These are phyloP conservation scores for Acronicta aceris DNA, from an alignment of 2,888 invertebrate species.

Conservation along the genomic window DNA sequence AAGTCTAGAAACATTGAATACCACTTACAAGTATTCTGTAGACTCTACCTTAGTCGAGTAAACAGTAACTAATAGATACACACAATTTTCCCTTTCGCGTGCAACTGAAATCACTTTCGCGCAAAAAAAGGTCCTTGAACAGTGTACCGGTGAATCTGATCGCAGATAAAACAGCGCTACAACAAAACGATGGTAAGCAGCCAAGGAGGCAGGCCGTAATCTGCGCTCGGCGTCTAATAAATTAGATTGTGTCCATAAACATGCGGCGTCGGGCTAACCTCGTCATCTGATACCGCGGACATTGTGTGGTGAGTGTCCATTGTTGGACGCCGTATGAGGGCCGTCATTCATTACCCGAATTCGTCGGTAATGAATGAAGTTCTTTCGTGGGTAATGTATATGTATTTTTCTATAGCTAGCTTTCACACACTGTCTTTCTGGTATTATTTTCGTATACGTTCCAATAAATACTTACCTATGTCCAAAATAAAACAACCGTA, in stretches of 20 bases:
- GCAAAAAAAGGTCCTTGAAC: slow-evolving; percentile 45
- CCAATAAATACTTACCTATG: not conserved
- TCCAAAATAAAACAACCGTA: too few relatives aligned
- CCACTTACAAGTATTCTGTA: not conserved
- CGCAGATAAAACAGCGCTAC: slow-evolving; percentile 52
- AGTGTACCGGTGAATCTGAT: slow-evolving; percentile 48
- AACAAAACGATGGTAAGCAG: slow-evolving; percentile 64
- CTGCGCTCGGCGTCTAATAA: slow-evolving; percentile 75
- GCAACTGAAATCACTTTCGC: slow-evolving; percentile 54
- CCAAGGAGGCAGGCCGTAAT: slow-evolving; percentile 62
- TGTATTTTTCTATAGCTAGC: too few relatives aligned
- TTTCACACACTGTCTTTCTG: too few relatives aligned
- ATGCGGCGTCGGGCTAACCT: slow-evolving; percentile 72
- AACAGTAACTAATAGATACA: slow-evolving; percentile 47
- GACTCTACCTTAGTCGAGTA: slow-evolving; percentile 6
- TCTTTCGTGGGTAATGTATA: too few relatives aligned
- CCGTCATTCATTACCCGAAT: too few relatives aligned
- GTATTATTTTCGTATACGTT: slow-evolving; percentile 29
- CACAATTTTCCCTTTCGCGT: slow-evolving; percentile 51
- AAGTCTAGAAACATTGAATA: not conserved
- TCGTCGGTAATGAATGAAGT: too few relatives aligned
- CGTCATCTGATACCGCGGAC: slow-evolving; percentile 81
- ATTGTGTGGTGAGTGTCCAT: slow-evolving; percentile 62
- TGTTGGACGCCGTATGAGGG: slow-evolving; percentile 38
- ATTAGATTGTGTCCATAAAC: slow-evolving; percentile 80